Conservation (phyloP, 2,888 invertebrate species). For the Chromoteleia sp. region DNA sequence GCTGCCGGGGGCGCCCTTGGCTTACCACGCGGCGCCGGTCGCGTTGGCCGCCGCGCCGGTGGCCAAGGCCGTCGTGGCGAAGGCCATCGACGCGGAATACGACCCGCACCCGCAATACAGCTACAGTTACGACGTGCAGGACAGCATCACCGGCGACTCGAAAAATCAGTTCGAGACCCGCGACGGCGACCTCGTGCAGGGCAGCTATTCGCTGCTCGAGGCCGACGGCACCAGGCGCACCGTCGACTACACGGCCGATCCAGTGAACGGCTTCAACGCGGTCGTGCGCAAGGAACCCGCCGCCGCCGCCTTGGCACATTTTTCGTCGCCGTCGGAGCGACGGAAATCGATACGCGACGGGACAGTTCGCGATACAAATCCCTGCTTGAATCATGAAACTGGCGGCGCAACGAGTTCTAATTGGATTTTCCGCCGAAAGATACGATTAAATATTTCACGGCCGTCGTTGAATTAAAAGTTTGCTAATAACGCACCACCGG, state of each 20-base stretch:
- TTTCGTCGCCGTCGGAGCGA: no score
- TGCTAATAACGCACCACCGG: constrained; percentile 7
- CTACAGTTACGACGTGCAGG: constrained; percentile 74
- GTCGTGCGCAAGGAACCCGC: constrained; percentile 26
- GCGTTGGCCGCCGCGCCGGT: constrained; percentile 85
- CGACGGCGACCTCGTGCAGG: constrained; percentile 76
- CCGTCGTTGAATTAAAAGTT: constrained; percentile 34
- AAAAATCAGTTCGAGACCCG: constrained; percentile 73
- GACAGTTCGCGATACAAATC: no score
- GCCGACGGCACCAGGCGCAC: constrained; percentile 76
- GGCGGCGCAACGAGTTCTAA: background rate
- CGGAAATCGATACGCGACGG: no score
- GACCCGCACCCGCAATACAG: constrained; percentile 76
- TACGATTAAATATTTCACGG: constrained; percentile 19
- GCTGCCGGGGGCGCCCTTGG: constrained; percentile 47
- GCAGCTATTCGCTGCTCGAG: constrained; percentile 77
- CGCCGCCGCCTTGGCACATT: no score
- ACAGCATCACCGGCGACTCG: constrained; percentile 70
- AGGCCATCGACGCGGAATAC: constrained; percentile 72
- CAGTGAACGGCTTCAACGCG: constrained; percentile 69
- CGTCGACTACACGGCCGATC: constrained; percentile 76
- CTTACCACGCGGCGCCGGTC: constrained; percentile 55
- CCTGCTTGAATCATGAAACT: no score
- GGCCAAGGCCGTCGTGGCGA: constrained; percentile 60
- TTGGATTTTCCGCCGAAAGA: constrained; percentile 15